These are phyloP conservation scores for Ephydatia muelleri DNA, from an alignment of 37 sponge, comb jelly and placozoan species.

Conservation along the genomic window DNA sequence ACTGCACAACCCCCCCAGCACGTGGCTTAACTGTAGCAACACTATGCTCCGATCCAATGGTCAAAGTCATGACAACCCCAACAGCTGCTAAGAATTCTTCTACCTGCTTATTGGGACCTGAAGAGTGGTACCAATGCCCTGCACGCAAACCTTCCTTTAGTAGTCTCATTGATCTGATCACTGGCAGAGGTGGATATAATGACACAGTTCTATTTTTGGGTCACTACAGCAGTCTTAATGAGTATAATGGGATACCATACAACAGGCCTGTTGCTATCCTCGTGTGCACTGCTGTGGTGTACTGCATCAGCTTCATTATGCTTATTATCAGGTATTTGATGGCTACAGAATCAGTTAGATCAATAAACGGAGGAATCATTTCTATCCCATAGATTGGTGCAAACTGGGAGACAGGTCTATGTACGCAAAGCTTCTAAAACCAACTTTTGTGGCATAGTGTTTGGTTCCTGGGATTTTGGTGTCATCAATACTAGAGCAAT, in stretches of 20 bases:
- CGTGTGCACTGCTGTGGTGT: not conserved
- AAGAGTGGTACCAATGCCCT: slow-evolving; percentile 5
- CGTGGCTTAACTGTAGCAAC: not conserved
- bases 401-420: not conserved
- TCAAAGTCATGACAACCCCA: not conserved
- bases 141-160: not conserved
- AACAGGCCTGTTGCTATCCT: not conserved
- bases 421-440: not conserved
- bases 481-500: not conserved
- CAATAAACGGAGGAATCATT: no score
- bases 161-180: not conserved
- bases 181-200: not conserved
- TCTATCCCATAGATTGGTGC: not conserved
- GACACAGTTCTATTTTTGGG: not conserved
- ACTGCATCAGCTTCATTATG: not conserved
- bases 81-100: not conserved
- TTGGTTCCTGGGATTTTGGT: not conserved
- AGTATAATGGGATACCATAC: not conserved
- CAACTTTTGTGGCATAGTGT: not conserved
- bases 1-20: no score
- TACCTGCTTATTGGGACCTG: not conserved
- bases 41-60: not conserved
- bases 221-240: not conserved
- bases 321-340: not conserved
- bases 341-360: no score